Evolutionary conservation across 2,888 invertebrate species (phyloP), one percentile per base, ranked within the genome.

Genomic region (Dryobotodes eremita): DNA sequence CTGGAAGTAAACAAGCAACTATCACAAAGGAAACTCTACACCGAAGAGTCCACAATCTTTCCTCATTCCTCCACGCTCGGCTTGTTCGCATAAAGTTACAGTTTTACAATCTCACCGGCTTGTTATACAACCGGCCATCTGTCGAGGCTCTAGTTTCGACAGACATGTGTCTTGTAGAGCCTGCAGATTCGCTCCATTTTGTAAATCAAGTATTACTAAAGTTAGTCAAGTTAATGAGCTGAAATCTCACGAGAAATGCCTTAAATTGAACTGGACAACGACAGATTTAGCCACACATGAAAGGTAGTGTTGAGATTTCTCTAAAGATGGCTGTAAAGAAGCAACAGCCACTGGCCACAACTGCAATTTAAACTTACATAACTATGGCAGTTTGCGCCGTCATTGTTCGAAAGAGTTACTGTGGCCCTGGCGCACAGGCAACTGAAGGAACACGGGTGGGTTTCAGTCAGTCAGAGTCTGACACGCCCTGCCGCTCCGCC

Each of bases 121-220:
- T 87, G 87, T 89, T 85, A 80, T 83, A 80, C 88, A 85, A 86
- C 86, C 83, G 74, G 83, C 90, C 92, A 93, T 92, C 92, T 93
- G 93, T 89, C 86, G 87, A 80, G 87, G 89, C 89, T 93, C 92
- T 90, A 88, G 89, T 93, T 93, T 93, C 93, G 89, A 90, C 90
- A 90, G 86, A 87, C 88, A 86, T 88, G 80, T 87, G 89, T 88
- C 84, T 82, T 79, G 80, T 75, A 82, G 80, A 80, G 75, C 53
- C 76, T 87, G 77, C 86, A 74, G 85, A 82, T 85, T 85, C 71
- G 75, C 71, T 82, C 57, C 66, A 82, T 78, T 77, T 78, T 71
- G 65, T 73, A 75, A 71, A 74, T 23, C 48, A 26, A 53, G 31
- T 69, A 42, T 23, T 23, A 80, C 36, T 57, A 26, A 62, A 64